These are phyloP conservation scores for Alcis repandata DNA, from an alignment of 2,888 invertebrate species.

Conservation along the genomic window DNA sequence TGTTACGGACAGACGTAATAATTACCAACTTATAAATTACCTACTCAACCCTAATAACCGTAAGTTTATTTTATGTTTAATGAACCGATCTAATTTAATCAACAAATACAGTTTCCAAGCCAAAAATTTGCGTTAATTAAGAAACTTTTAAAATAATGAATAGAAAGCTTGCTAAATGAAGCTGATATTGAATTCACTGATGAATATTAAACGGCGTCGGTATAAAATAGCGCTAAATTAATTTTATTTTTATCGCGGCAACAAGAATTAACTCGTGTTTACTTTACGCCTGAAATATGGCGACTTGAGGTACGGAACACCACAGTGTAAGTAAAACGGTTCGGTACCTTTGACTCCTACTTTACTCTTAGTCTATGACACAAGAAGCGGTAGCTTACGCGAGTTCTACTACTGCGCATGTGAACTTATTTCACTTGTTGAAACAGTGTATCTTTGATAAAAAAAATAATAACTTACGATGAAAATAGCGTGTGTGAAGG, in stretches of 20 bases:
- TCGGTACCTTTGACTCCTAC: not conserved
- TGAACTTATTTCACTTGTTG: too few species aligned
- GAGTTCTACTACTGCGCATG: too few species aligned
- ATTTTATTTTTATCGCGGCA: conserved; percentile 26
- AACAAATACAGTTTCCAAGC: not conserved
- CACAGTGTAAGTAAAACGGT: conserved; percentile 8
- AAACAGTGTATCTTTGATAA: too few species aligned
- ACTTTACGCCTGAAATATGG: conserved; percentile 50
- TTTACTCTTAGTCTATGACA: too few species aligned
- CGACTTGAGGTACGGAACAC: conserved; percentile 41
- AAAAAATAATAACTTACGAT: too few species aligned
- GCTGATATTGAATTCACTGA: conserved; percentile 13
- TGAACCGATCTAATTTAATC: conserved; percentile 2
- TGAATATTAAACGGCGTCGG: conserved; percentile 36
- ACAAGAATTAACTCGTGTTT: conserved; percentile 49
- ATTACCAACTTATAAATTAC: not conserved
- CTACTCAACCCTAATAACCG: not conserved
- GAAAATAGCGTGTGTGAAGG: too few species aligned
- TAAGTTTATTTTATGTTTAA: not conserved
- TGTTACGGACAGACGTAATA: too few species aligned
- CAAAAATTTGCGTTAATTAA: conserved; percentile 11
- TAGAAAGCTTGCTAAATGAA: conserved; percentile 14
- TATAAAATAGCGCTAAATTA: conserved; percentile 48
- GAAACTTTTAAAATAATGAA: conserved; percentile 17
- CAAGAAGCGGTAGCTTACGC: too few species aligned